phyloP scores from a whole-genome alignment of 2,888 invertebrate species.

The Diploptera punctata region DNA sequence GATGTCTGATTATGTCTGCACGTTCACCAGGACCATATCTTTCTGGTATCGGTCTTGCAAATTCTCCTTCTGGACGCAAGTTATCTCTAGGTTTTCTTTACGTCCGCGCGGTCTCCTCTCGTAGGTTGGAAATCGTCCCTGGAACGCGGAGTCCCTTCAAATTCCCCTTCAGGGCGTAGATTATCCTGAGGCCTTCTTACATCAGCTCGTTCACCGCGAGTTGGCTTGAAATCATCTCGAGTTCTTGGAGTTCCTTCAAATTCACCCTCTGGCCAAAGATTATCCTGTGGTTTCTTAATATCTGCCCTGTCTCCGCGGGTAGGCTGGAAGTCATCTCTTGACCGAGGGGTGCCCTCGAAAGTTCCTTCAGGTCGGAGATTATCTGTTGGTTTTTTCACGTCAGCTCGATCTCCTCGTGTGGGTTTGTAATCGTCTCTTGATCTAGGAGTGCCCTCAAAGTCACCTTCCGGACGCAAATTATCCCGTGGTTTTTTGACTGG shows the following conservation, averaged over 20 bases:
- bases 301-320: slow-evolving; percentile 44
- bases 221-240: slow-evolving; percentile 46
- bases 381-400: slow-evolving; percentile 51
- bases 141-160: slow-evolving; percentile 50
- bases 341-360: slow-evolving; percentile 57
- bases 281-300: slow-evolving; percentile 57
- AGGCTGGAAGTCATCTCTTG: slow-evolving; percentile 36
- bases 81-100: slow-evolving; percentile 63
- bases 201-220: slow-evolving; percentile 49
- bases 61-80: slow-evolving; percentile 69
- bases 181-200: slow-evolving; percentile 52
- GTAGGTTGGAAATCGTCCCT: slow-evolving; percentile 53
- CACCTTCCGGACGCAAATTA: slow-evolving; percentile 49
- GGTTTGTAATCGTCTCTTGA: slow-evolving; percentile 56
- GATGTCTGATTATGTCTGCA: slow-evolving; percentile 42
- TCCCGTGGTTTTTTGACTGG: slow-evolving; percentile 57
- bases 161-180: slow-evolving; percentile 49
- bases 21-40: slow-evolving; percentile 49
- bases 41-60: slow-evolving; percentile 58
- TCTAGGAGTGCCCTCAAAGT: slow-evolving; percentile 47
- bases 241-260: slow-evolving; percentile 54
- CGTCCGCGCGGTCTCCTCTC: slow-evolving; percentile 44
- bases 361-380: slow-evolving; percentile 60
- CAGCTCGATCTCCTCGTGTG: slow-evolving; percentile 49
- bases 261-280: slow-evolving; percentile 60